Conservation (phyloP, 2,113 vertebrate genomes). For the Panurus biarmicus region DNA sequence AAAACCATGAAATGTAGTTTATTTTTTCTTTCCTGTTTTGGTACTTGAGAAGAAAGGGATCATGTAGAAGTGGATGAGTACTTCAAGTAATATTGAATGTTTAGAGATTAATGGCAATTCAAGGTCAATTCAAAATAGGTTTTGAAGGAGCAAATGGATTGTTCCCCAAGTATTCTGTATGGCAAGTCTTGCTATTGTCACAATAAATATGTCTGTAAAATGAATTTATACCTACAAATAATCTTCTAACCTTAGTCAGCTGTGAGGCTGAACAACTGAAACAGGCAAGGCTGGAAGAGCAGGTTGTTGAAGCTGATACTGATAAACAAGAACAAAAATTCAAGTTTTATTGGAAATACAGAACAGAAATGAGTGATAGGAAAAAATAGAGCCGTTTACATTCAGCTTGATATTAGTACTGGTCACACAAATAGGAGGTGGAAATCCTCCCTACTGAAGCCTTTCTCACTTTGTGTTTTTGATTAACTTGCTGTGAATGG, state of each 20-base stretch:
- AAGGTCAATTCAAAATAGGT: background rate
- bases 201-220: background rate
- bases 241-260: background rate
- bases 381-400: background rate
- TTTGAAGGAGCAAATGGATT: background rate
- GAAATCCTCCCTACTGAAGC: background rate
- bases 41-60: background rate
- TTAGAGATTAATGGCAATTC: background rate
- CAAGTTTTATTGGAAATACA: conserved; percentile 42
- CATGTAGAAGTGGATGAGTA: background rate
- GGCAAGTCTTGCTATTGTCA: background rate
- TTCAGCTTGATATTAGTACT: background rate
- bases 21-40: background rate
- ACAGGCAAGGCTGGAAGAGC: background rate
- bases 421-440: background rate
- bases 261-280: background rate
- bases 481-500: background rate
- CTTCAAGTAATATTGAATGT: background rate
- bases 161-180: background rate
- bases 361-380: background rate
- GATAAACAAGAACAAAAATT: background rate
- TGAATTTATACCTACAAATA: background rate
- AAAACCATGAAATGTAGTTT: background rate
- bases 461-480: background rate
- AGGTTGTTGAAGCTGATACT: background rate